These are phyloP conservation scores for Nasonia longicornis DNA, from an alignment of 1,140 invertebrate genomes.

Conservation along the genomic window DNA sequence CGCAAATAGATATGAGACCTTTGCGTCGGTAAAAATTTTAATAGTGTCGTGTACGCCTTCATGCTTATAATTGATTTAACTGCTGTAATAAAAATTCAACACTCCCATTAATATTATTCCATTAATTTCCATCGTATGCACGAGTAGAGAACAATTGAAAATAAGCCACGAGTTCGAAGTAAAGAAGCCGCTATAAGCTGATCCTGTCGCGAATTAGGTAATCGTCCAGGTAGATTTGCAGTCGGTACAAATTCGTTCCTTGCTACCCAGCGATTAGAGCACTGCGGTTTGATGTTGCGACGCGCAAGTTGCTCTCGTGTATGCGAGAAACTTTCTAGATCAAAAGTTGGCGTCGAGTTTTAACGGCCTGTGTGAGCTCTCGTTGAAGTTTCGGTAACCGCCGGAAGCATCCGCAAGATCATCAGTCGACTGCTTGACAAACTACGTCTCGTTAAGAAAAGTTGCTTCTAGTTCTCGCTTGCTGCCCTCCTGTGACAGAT, in stretches of 20 bases:
- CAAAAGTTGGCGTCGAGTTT: slow-evolving; percentile 36
- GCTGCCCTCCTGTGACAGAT: not conserved
- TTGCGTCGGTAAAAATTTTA: too few species aligned
- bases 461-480: not conserved
- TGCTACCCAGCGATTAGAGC: slow-evolving; percentile 3
- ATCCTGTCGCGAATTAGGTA: not conserved
- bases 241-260: slow-evolving; percentile 4
- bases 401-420: slow-evolving; percentile 37
- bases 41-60: too few species aligned
- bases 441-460: slow-evolving; percentile 35
- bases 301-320: not conserved
- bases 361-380: slow-evolving; percentile 37
- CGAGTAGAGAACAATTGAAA: not conserved
- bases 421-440: slow-evolving; percentile 39
- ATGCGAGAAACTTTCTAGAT: slow-evolving; percentile 38
- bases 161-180: not conserved
- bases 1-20: too few species aligned
- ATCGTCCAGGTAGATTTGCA: not conserved
- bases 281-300: slow-evolving; percentile 14
- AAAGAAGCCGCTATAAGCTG: not conserved
- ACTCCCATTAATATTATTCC: not conserved
- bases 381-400: slow-evolving; percentile 36
- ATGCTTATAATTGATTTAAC: too few species aligned
- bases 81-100: not conserved
- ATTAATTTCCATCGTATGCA: not conserved